phyloP scores from a whole-genome alignment of 2,797 vertebrate species.

The Synanceia verrucosa region DNA sequence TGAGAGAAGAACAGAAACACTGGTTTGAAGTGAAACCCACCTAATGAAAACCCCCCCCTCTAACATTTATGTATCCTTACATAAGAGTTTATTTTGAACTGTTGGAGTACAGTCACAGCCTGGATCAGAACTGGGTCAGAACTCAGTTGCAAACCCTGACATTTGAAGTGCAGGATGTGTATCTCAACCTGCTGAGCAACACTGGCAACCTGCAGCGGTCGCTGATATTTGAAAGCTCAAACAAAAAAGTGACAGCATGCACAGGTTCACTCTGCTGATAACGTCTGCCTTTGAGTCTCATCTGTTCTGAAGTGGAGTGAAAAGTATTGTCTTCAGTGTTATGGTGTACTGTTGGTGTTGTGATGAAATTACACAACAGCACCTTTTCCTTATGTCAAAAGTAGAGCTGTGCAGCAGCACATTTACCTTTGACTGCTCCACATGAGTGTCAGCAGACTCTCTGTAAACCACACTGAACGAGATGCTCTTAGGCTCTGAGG shows the following conservation, averaged over 20 bases:
- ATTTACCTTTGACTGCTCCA: slow-evolving; percentile 91
- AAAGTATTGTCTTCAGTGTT: neutral
- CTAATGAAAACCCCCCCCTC: slow-evolving; percentile 5
- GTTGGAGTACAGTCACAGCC: neutral
- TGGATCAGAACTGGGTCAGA: neutral
- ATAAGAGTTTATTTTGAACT: neutral
- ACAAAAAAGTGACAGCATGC: slow-evolving; percentile 13
- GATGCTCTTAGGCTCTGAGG: slow-evolving; percentile 95
- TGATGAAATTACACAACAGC: neutral
- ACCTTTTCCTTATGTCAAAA: neutral
- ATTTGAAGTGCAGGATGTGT: slow-evolving; percentile 34
- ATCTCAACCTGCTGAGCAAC: slow-evolving; percentile 11
- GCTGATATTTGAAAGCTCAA: slow-evolving; percentile 30
- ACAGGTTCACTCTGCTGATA: slow-evolving; percentile 13
- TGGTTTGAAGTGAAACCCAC: slow-evolving; percentile 16
- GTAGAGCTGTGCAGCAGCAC: neutral
- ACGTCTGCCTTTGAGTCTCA: neutral
- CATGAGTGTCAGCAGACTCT: slow-evolving; percentile 79
- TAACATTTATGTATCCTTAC: neutral
- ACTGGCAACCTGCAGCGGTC: slow-evolving; percentile 14
- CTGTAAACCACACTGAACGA: slow-evolving; percentile 92
- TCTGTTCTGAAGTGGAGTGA: neutral
- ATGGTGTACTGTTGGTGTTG: neutral
- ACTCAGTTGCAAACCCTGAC: slow-evolving; percentile 27
- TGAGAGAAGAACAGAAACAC: slow-evolving; percentile 69